A percentile compares a stretch with the other conserved stretches of the same genome.
These are phyloP conservation scores for Cyrtorhinus lividipennis DNA, from an alignment of 1,140 invertebrate species.

Conservation along the genomic window DNA sequence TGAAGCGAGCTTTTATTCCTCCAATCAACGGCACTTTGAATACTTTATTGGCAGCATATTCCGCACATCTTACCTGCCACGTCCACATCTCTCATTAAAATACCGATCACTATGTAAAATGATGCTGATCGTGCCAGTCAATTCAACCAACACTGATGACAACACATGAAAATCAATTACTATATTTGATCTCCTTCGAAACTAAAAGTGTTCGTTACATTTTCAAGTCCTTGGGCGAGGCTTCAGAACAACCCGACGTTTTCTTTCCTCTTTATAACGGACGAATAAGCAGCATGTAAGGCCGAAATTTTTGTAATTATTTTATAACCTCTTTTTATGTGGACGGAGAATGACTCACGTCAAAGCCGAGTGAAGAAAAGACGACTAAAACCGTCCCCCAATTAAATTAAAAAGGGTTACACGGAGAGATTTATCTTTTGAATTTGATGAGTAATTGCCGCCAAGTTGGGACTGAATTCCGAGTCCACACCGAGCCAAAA, in stretches of 20 bases:
- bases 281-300: neutral
- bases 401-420: neutral
- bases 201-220: neutral
- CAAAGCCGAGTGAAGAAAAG: neutral
- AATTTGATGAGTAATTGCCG: neutral
- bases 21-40: too few species aligned
- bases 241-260: neutral
- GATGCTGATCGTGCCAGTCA: too few species aligned
- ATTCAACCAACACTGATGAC: neutral
- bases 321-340: neutral
- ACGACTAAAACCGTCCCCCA: neutral
- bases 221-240: neutral
- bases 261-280: neutral
- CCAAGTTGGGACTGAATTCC: neutral
- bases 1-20: too few species aligned
- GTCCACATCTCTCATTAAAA: too few species aligned
- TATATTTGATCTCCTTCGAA: neutral
- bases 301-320: neutral
- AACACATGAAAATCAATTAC: neutral
- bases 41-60: too few species aligned
- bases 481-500: neutral
- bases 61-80: too few species aligned
- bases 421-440: neutral
- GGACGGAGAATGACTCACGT: neutral
- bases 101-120: too few species aligned